Conservation (phyloP, 1,140 invertebrate genomes). For the Platorchestia sp. region DNA sequence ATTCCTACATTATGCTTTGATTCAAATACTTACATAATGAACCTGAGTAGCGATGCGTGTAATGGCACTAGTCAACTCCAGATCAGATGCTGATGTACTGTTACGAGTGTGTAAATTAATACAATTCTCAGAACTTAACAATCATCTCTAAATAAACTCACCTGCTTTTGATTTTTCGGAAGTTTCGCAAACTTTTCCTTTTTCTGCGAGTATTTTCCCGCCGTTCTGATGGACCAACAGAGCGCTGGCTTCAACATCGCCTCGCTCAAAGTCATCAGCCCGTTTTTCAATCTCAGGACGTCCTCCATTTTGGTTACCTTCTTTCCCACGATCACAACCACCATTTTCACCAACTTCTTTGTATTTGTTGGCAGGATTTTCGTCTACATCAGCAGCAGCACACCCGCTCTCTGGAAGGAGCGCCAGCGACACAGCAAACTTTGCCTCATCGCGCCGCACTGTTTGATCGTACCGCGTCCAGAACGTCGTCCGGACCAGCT, state of each 20-base stretch:
- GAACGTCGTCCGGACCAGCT: constrained; percentile 65
- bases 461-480: constrained; percentile 61
- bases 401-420: background rate
- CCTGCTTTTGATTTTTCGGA: background rate
- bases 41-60: too few species aligned
- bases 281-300: background rate
- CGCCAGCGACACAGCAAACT: background rate
- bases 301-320: background rate
- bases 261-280: background rate
- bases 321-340: background rate
- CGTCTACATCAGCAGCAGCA: background rate
- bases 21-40: too few species aligned
- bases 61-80: too few species aligned
- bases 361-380: background rate
- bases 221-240: background rate
- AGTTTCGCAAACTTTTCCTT: background rate
- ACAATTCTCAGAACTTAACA: background rate
- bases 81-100: too few species aligned
- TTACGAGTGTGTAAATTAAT: background rate
- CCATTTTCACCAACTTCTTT: background rate
- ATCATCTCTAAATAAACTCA: background rate
- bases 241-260: background rate
- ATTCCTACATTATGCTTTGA: too few species aligned
- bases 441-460: constrained; percentile 58
- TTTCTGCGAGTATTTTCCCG: background rate